Evolutionary conservation across 1,140 invertebrate genomes (phyloP).

Genomic region (Leptinotarsa texana): DNA sequence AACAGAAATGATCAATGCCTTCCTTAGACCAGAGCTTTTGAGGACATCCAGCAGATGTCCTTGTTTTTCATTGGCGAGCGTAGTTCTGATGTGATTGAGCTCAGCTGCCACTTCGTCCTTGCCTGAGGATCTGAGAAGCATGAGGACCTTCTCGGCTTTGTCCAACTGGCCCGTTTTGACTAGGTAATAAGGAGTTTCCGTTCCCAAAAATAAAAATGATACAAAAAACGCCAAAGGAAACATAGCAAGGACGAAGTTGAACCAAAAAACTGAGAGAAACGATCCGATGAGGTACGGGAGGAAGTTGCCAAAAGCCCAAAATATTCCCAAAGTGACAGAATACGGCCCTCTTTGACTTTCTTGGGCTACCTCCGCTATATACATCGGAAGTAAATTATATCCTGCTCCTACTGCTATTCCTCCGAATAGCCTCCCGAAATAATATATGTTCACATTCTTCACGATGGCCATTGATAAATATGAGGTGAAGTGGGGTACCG

Average conservation of each 20-base stretch:
- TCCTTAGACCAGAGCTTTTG: slow-evolving; percentile 60
- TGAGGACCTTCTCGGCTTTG: slow-evolving; percentile 66
- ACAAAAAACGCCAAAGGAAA: slow-evolving; percentile 60
- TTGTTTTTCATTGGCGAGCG: slow-evolving; percentile 14
- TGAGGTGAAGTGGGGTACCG: slow-evolving; percentile 65
- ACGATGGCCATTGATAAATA: slow-evolving; percentile 66
- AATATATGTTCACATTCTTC: slow-evolving; percentile 59
- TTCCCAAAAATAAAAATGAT: slow-evolving; percentile 57
- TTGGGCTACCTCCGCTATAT: slow-evolving; percentile 69
- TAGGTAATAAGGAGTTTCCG: slow-evolving; percentile 79
- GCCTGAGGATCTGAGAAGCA: slow-evolving; percentile 63
- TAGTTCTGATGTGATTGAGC: slow-evolving; percentile 49
- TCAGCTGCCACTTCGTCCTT: slow-evolving; percentile 62
- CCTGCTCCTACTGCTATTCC: slow-evolving; percentile 71
- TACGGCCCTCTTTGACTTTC: slow-evolving; percentile 65
- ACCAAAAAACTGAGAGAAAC: slow-evolving; percentile 46
- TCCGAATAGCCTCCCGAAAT: slow-evolving; percentile 58
- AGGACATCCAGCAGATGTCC: slow-evolving; percentile 47
- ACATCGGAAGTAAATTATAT: slow-evolving; percentile 67
- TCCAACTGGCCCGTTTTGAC: slow-evolving; percentile 62
- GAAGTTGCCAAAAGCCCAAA: slow-evolving; percentile 40
- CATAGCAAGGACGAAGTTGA: slow-evolving; percentile 58
- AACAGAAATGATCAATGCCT: slow-evolving; percentile 70
- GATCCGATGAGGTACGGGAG: slow-evolving; percentile 42
- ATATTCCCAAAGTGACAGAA: slow-evolving; percentile 32